Percentiles rank a stretch among this genome's conserved stretches.
Conservation (phyloP, 2,113 vertebrate species). For the Guaruba guarouba region DNA sequence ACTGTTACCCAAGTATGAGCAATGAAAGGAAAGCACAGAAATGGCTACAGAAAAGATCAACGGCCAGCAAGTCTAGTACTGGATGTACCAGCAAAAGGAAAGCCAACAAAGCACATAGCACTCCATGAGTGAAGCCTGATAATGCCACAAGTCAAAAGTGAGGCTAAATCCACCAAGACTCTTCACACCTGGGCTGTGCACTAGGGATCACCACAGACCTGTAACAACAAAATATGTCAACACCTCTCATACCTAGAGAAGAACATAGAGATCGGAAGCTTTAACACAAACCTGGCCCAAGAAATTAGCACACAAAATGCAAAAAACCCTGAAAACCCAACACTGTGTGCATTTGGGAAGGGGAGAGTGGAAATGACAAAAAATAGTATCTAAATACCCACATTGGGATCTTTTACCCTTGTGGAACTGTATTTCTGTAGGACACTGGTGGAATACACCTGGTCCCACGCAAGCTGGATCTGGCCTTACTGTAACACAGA, state of each 20-base stretch:
- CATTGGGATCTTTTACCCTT: not conserved
- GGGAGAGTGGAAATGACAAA: not conserved
- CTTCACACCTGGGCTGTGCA: not conserved
- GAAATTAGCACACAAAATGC: not conserved
- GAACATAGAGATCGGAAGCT: not conserved
- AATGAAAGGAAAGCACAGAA: not conserved
- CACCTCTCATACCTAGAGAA: not conserved
- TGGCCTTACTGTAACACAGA: not conserved
- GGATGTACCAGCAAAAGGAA: not conserved
- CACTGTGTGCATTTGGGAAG: not conserved
- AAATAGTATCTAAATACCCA: not conserved
- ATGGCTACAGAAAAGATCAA: not conserved
- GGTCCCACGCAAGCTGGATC: not conserved
- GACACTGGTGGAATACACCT: not conserved
- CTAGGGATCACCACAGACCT: not conserved
- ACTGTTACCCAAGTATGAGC: not conserved
- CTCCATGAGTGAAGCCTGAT: not conserved
- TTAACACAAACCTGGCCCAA: not conserved
- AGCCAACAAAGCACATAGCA: accelerated
- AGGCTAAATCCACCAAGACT: not conserved
- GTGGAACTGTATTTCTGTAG: not conserved
- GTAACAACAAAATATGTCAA: not conserved
- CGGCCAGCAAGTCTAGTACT: not conserved
- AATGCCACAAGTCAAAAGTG: accelerated
- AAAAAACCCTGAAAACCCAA: not conserved